Evolutionary conservation across 2,888 invertebrate genomes (phyloP), one percentile per base, ranked within the genome.

Genomic region (Caradrina clavipalpis): DNA sequence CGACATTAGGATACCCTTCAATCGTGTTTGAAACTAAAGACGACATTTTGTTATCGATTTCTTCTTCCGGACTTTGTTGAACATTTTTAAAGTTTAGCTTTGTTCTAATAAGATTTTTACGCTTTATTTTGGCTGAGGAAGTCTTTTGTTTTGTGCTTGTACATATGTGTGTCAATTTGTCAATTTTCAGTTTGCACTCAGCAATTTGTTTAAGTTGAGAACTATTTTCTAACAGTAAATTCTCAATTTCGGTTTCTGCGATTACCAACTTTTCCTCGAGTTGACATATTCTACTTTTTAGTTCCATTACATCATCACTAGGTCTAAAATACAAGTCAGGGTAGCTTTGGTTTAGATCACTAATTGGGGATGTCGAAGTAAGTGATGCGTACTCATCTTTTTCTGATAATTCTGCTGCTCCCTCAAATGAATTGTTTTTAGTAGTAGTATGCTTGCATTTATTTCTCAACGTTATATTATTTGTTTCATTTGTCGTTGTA

Each of bases 111-210:
- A 54, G n/a, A 31, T n/a, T n/a, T 11, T 54, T 31, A 13, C 54
- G 55, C n/a, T 55, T 35, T 55, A 55, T 35, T 55, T 55, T 55
- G 19, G 35, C 55, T 15, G 35, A 19, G n/a, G 55, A 55, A 13
- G 35, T 35, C 13, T 7, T 55, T 55, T 19, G 35, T 19, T 35
- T 35, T 13, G 55, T 55, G 35, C 31, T 35, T 31, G 55, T 55
- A 35, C 35, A 55, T 7, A 55, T 55, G 13, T 55, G 19, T 19
- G 55, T 55, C 55, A 55, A 19, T 35, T 55, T 35, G 19, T 55
- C 35, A 42, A 42, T 55, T 39, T 55, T 55, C 8, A 42, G 10
- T 42, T 57, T 57, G 42, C 42, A 57, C 17, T 57, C 42, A 22
- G 39, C 17, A 3, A 57, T 56, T 39, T 21, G 19, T 56, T 56